Base-by-base conservation (phyloP, 1,140 invertebrate genomes). In the Drusus annulatus region DNA sequence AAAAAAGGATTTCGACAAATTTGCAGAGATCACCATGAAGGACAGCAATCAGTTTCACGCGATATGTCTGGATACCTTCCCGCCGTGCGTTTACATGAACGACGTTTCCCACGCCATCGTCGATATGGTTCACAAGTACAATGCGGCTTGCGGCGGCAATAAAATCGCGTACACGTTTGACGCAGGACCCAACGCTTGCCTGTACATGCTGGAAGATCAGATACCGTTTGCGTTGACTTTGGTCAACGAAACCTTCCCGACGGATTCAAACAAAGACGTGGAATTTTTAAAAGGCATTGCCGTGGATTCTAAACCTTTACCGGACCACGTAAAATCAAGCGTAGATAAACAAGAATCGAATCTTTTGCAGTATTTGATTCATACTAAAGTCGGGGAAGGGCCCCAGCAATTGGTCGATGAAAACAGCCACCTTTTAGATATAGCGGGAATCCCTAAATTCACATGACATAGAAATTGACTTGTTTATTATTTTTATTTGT, bases 31-130 rank as follows among this genome's bases (percentile, higher is more conserved):
- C 8, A 99, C 98, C 17, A 99, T 99, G 95, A 94, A 94, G 88
- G 99, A 99, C 85, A 99, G 97, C 71, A 99, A 99, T 92, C 96
- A 99, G 87, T 94, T 99, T 84, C 99, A 99, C 91, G 97, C 98
- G 2, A 92, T 97, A 36, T 98, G 96, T 85, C 86, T 98, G 60
- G 98, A 99, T 87, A 97, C 98, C 0, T 98, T 93, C 91, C 99
- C 99, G 5, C 98, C 99, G 0, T 95, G 94, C 87, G 89, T 94
- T 23, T 99, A 99, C 85, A 94, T 99, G 93, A 99, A 95, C 85
- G 95, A 98, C 86, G 90, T 93, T 0, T 99, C 98, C 3, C 93
- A 94, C 85, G 88, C 90, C 45, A 94, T 99, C 68, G 90, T 95
- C 1, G 89, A 94, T 84, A 89, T 99, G 80, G 90, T 99, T 52